Evolutionary conservation across 2,113 vertebrate genomes (phyloP), one percentile per base, ranked within the genome.

Genomic region (Colinus virginianus): DNA sequence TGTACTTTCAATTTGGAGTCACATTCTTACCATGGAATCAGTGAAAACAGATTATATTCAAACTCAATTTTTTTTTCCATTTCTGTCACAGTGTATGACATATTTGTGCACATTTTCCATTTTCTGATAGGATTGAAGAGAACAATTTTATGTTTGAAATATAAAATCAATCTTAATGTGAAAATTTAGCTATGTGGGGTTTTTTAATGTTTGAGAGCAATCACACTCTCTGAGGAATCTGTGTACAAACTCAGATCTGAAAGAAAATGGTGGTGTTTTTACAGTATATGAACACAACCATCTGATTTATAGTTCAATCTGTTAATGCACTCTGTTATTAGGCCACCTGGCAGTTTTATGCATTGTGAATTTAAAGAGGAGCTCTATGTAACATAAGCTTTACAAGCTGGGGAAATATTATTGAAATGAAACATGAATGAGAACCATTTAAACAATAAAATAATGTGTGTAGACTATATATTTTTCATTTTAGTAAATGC

Each of bases 341-440:
- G 97, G 95, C 97, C 98, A 98, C 98, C 98, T 98, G 98, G 98
- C 98, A 98, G 98, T 97, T 98, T 98, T 98, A 98, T 98, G 98
- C 98, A 97, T 98, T 98, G 97, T 98, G 98, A 98, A 98, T 98
- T 98, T 98, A 98, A 98, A 98, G 98, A 98, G 97, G 97, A 97
- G 96, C 97, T 98, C 97, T 95, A 97, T 95, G 97, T 98, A 98
- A 98, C 98, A 98, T 97, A 98, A 98, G 98, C 97, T 98, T 98
- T 98, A 98, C 98, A 98, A 98, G 98, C 97, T 97, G 96, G 97
- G 96, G 97, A 98, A 98, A 98, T 98, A 98, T 98, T 98, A 98
- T 98, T 98, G 98, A 98, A 98, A 98, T 98, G 98, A 98, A 98
- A 98, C 97, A 98, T 97, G 97, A 98, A 98, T 97, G 97, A 98